Evolutionary conservation across 2,797 vertebrate species (phyloP).

Genomic region (Anguilla anguilla): DNA sequence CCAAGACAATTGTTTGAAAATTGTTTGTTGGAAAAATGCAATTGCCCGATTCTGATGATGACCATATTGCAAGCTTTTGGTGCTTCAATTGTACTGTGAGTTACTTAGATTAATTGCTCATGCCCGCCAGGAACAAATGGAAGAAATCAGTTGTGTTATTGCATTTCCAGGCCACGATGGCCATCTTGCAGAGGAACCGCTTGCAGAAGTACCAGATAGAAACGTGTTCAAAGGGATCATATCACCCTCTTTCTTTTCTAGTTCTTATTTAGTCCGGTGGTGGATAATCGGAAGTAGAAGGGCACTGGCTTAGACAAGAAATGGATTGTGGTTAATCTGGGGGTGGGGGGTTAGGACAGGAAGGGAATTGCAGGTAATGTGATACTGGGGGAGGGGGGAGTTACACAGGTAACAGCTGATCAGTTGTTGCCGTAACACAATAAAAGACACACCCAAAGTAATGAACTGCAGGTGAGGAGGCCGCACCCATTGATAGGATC

Average conservation of each 20-base stretch:
- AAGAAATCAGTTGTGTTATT: too few species aligned
- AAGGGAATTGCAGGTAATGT: background rate
- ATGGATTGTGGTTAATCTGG: background rate
- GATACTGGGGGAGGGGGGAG: background rate
- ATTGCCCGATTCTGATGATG: too few species aligned
- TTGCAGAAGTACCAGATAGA: background rate
- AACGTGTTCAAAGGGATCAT: background rate
- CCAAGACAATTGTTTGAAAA: too few species aligned
- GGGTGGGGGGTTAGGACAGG: background rate
- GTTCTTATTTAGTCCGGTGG: background rate
- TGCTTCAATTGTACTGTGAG: too few species aligned
- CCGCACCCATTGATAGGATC: background rate
- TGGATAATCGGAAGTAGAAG: background rate
- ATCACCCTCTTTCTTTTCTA: background rate
- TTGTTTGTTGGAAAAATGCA: too few species aligned
- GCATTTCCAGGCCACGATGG: too few species aligned
- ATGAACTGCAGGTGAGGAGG: background rate
- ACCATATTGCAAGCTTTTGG: too few species aligned
- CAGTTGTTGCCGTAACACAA: background rate
- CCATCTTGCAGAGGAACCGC: background rate
- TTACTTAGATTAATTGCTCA: too few species aligned
- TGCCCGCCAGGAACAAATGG: too few species aligned
- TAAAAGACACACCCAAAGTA: background rate
- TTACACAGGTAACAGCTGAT: background rate
- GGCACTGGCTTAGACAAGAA: background rate